A percentile compares a stretch with the other conserved stretches of the same genome.
Conservation (phyloP, 1,140 invertebrate species). For the Aphis craccivora region DNA sequence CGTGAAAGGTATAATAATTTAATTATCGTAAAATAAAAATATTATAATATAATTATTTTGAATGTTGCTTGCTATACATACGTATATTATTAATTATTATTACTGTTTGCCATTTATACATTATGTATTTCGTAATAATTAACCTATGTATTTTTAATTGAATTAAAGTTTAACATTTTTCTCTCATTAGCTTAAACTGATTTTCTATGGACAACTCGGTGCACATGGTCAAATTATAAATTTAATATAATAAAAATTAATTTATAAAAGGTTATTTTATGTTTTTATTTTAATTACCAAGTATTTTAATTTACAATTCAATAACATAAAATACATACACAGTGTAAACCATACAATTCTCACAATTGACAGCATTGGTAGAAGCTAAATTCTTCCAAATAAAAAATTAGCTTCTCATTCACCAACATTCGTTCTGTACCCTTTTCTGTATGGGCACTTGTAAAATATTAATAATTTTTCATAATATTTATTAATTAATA, state of each 20-base stretch:
- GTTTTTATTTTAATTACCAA: neutral
- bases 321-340: neutral
- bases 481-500: neutral
- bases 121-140: neutral
- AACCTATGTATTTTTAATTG: neutral
- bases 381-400: neutral
- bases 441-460: neutral
- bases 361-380: neutral
- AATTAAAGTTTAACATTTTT: neutral
- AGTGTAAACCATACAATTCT: neutral
- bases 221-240: neutral
- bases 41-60: neutral
- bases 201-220: neutral
- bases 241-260: no score
- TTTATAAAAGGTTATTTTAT: neutral
- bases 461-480: neutral
- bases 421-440: neutral
- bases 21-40: slow-evolving; percentile 19
- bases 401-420: neutral
- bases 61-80: neutral
- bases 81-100: neutral
- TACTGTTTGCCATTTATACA: neutral
- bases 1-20: neutral
- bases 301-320: neutral
- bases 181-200: neutral